Percentiles rank a stretch among this genome's conserved stretches.
Evolutionary conservation across 2,888 invertebrate species (phyloP).

Genomic region (Latheticus oryzae): DNA sequence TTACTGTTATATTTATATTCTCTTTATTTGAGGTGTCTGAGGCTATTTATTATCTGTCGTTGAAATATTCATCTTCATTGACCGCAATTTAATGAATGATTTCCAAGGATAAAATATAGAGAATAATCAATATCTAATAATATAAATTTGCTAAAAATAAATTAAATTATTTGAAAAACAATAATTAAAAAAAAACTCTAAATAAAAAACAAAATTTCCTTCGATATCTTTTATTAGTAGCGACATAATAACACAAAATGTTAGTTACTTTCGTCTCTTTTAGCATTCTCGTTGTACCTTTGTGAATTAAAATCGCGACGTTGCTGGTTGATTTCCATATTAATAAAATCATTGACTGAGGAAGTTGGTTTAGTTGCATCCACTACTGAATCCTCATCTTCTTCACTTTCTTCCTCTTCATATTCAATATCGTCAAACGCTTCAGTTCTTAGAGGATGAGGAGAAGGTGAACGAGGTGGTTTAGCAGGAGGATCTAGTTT

Average conservation of each 20-base stretch:
- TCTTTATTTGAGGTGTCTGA: too few species aligned
- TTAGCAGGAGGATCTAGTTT: slow-evolving; percentile 45
- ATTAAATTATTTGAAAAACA: too few species aligned
- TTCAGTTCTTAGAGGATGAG: slow-evolving; percentile 57
- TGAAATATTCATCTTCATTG: slow-evolving; percentile 3
- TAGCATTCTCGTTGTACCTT: slow-evolving; percentile 40
- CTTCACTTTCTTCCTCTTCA: slow-evolving; percentile 53
- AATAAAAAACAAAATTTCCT: slow-evolving; percentile 21
- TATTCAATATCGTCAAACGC: slow-evolving; percentile 56
- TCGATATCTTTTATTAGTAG: slow-evolving; percentile 17
- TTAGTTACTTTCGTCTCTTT: slow-evolving; percentile 30
- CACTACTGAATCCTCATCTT: slow-evolving; percentile 54
- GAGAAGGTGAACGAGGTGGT: slow-evolving; percentile 60
- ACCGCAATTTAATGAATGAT: background rate
- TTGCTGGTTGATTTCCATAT: slow-evolving; percentile 45
- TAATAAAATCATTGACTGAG: slow-evolving; percentile 50
- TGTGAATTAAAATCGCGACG: slow-evolving; percentile 25
- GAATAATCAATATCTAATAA: too few species aligned
- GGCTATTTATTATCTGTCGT: too few species aligned
- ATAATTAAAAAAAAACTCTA: too few species aligned
- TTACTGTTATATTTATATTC: too few species aligned
- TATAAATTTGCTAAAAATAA: too few species aligned
- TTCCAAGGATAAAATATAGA: too few species aligned
- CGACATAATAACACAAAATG: slow-evolving; percentile 10
- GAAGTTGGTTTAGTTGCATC: slow-evolving; percentile 46